Conservation (phyloP, 2,888 invertebrate species). For the Ellobium chinense region DNA sequence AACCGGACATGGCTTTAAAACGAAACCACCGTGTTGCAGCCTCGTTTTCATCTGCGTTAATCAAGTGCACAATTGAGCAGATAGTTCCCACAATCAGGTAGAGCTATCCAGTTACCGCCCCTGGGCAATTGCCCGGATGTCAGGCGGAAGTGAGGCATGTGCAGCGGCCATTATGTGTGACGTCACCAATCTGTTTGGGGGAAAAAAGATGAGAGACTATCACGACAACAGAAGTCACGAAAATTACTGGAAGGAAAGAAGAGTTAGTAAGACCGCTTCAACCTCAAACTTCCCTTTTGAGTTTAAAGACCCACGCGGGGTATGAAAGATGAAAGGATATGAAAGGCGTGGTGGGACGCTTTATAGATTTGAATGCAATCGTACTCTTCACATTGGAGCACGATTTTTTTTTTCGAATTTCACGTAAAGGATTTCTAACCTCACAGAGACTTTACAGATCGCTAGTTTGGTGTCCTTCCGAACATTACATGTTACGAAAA, state of each 20-base stretch:
- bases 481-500: no score
- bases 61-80: slow-evolving; percentile 31
- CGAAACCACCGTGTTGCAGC: not conserved
- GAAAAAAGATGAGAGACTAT: slow-evolving; percentile 1
- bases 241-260: not conserved
- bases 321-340: no score
- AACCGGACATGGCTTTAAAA: slow-evolving; percentile 11
- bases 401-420: no score
- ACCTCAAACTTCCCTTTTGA: no score
- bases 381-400: no score
- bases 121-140: slow-evolving; percentile 13
- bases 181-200: not conserved
- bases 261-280: not conserved
- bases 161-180: slow-evolving; percentile 24
- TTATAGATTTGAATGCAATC: no score
- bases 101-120: slow-evolving; percentile 25
- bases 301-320: no score
- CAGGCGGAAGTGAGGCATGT: slow-evolving; percentile 8
- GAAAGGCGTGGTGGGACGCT: no score
- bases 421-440: no score
- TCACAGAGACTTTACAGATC: no score
- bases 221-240: not conserved
- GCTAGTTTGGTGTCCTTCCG: no score
- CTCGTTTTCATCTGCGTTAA: not conserved
- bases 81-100: not conserved